These are phyloP conservation scores for Corapipo altera DNA, from an alignment of 2,113 vertebrate genomes.

Conservation along the genomic window DNA sequence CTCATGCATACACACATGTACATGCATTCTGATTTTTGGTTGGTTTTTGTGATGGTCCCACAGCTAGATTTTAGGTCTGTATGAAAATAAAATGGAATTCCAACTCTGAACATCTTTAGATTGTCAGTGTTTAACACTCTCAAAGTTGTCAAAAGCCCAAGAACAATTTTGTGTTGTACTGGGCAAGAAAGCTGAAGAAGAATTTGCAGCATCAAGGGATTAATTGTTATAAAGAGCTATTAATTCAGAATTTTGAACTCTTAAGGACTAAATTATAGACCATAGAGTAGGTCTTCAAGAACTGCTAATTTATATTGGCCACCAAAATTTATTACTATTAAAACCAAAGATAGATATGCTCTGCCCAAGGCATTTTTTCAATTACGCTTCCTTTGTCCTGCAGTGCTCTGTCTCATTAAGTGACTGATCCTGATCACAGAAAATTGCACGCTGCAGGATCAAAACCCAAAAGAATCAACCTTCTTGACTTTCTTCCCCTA, in stretches of 20 bases:
- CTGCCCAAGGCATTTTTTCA: constrained; percentile 13
- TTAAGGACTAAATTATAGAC: not conserved
- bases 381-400: not conserved
- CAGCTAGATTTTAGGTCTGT: not conserved
- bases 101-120: not conserved
- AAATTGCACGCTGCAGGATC: not conserved
- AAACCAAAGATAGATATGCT: not conserved
- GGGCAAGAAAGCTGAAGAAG: not conserved
- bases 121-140: not conserved
- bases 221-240: not conserved
- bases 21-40: not conserved
- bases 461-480: constrained; percentile 7
- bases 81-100: not conserved
- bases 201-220: not conserved
- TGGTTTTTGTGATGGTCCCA: not conserved
- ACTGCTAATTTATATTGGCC: not conserved
- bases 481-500: not conserved
- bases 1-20: not conserved
- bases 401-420: not conserved
- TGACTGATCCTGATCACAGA: not conserved
- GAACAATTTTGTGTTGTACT: not conserved
- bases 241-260: not conserved
- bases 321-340: not conserved
- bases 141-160: not conserved
- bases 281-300: not conserved